Evolutionary conservation across 92 coral and sea anemone genomes (phyloP), one percentile per base, ranked within the genome.

Genomic region (Palythoa caribaeorum): DNA sequence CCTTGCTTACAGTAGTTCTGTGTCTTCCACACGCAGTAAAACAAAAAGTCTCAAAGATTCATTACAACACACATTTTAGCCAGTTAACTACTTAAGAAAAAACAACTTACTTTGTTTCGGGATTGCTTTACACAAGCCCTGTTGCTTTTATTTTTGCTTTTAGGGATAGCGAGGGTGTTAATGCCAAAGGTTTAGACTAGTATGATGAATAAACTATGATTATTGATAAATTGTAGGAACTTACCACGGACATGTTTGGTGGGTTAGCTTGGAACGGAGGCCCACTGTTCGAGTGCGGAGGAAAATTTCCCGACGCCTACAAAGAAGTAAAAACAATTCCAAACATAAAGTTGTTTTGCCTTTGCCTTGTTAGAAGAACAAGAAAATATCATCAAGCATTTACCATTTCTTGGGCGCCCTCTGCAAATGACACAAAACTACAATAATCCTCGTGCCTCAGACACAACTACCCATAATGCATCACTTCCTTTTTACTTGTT

Each of bases 261-360:
- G 76, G 92, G 63, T 90, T 87, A 13, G 84, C 50, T 17, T 71
- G 92, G 63, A 90, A 90, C 6, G 70, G 79, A 8, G 85, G 89
- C 13, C 73, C 94, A 38, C 87, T 92, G 76, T 89, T 91, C 21
- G 96, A 63, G 55, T 89, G 87, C 14, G 94, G 89, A 89, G 96
- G 94, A 68, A 88, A 94, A 76, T 92, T 92, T 90, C 96, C 96
- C 13, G 96, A 92, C 84, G 96, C 96, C 96, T 94, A 28, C 59
- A 79, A 54, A 71, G 84, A 71, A 47, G 59, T 52, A 54, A 65
- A 12, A 73, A 10, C 13, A 77, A 70, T 72, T 73, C 2, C 10
- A 57, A 53, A 39, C 53, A 6, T 20, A 71, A 5, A 53, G 62
- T 11, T 3, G 35, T n/a, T 28, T 28, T 85, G 2, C 15, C 17